Percentiles rank a stretch among this genome's conserved stretches.
These are phyloP conservation scores for Macrostomum lignano DNA, from an alignment of 1,140 invertebrate genomes.

Conservation along the genomic window DNA sequence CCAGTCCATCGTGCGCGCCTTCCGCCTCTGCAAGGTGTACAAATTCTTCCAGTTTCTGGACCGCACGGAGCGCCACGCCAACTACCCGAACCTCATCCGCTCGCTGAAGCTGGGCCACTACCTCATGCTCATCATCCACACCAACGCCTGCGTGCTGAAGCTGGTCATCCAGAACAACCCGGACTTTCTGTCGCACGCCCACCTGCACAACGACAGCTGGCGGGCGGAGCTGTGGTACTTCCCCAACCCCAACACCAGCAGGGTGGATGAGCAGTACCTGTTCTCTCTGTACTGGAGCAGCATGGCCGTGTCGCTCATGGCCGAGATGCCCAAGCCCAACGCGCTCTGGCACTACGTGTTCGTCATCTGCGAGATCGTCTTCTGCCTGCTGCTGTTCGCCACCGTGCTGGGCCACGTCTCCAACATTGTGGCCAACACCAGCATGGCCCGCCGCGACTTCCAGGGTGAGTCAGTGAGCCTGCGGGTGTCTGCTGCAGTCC, in stretches of 20 bases:
- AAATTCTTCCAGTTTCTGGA: constrained; percentile 87
- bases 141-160: constrained; percentile 83
- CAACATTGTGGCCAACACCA: constrained; percentile 7
- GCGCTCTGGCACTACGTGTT: constrained; percentile 38
- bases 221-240: too few relatives aligned
- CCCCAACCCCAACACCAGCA: constrained; percentile 1
- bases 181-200: not conserved
- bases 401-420: constrained; percentile 7
- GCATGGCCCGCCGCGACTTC: constrained; percentile 8
- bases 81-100: constrained; percentile 77
- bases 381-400: constrained; percentile 7
- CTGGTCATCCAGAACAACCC: constrained; percentile 35
- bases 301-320: constrained; percentile 63
- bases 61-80: constrained; percentile 69
- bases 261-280: constrained; percentile 40
- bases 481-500: too few relatives aligned
- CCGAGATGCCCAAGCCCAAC: constrained; percentile 35
- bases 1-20: constrained; percentile 78
- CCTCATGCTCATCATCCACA: constrained; percentile 77
- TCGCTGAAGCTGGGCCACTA: constrained; percentile 62
- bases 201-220: not conserved
- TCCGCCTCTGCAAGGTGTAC: constrained; percentile 81
- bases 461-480: too few relatives aligned
- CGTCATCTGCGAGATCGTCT: constrained; percentile 5
- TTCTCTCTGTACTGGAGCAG: constrained; percentile 96